Conservation (phyloP, 2,113 vertebrate genomes). For the Ariopsis seemanni region DNA sequence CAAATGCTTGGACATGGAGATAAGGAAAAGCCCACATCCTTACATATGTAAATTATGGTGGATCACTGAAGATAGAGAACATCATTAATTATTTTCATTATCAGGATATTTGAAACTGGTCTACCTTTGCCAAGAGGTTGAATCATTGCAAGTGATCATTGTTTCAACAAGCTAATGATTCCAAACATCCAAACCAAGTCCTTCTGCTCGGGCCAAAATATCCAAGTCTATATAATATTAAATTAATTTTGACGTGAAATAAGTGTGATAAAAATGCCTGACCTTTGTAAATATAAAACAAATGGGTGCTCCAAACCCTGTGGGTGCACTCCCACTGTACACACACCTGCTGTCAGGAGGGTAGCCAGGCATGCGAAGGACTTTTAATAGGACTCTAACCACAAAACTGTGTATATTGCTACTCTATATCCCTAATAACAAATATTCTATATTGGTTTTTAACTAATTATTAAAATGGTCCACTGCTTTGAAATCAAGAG, state of each 20-base stretch:
- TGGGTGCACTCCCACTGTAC: not conserved
- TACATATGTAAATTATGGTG: not conserved
- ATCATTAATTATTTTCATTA: not conserved
- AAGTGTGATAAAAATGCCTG: not conserved
- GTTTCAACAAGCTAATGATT: not conserved
- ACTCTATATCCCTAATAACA: not conserved
- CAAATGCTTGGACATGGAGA: not conserved
- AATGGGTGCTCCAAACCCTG: not conserved
- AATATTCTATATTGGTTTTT: not conserved
- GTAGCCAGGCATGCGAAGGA: not conserved
- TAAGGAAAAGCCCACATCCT: not conserved
- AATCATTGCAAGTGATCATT: not conserved
- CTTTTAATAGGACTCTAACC: not conserved
- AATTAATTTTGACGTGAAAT: not conserved
- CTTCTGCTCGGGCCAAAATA: not conserved
- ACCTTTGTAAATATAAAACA: not conserved
- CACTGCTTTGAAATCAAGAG: not conserved
- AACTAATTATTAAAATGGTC: not conserved
- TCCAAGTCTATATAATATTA: not conserved
- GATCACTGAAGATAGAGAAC: not conserved
- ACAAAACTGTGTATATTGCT: not conserved
- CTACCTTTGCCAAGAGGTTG: not conserved
- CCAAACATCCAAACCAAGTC: not conserved
- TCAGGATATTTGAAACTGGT: not conserved
- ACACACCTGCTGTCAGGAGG: not conserved